Evolutionary conservation across 2,113 vertebrate genomes (phyloP), one percentile per base, ranked within the genome.

Genomic region (Cololabis saira): DNA sequence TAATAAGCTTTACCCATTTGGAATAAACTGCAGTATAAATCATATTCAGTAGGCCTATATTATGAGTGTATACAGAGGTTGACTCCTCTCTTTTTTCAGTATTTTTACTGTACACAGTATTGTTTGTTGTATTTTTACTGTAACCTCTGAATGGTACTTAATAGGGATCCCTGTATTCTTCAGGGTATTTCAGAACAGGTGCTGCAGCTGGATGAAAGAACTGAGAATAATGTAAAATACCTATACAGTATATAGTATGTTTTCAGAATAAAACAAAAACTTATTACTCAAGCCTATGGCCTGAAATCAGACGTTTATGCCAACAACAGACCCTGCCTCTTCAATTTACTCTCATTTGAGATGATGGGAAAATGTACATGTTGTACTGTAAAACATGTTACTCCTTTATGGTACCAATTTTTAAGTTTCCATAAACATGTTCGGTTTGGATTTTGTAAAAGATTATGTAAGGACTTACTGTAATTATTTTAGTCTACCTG

Each of bases 401-500:
- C 83, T 90, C 90, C 89, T 92, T 87, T 89, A 84, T 92, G 90
- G 90, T 88, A 89, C 81, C 82, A 86, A 85, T 86, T 88, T 83
- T 87, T 86, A 80, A 80, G 78, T 88, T 89, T 89, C 90, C 87
- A 88, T 91, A 81, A 77, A 92, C 84, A 89, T 77, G 83, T 85
- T 87, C 70, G 74, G 71, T 87, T 92, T 80, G 76, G 73, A 81
- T 90, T 91, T 89, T 91, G 81, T 89, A 91, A 86, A 67, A 75
- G 87, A 88, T 93, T 90, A 84, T 80, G 84, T 93, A 93, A 85
- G 67, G 76, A 80, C 75, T 87, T 83, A 90, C 78, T 93, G 92
- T 94, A 93, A 94, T 94, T 85, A 91, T 90, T 93, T 94, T 93
- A 95, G 92, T 90, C 85, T 92, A 86, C 93, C 93, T 63, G 80